A percentile compares a stretch with the other conserved stretches of the same genome.
phyloP scores from a whole-genome alignment of 2,888 invertebrate species.

The Chloroclystis v-ata region DNA sequence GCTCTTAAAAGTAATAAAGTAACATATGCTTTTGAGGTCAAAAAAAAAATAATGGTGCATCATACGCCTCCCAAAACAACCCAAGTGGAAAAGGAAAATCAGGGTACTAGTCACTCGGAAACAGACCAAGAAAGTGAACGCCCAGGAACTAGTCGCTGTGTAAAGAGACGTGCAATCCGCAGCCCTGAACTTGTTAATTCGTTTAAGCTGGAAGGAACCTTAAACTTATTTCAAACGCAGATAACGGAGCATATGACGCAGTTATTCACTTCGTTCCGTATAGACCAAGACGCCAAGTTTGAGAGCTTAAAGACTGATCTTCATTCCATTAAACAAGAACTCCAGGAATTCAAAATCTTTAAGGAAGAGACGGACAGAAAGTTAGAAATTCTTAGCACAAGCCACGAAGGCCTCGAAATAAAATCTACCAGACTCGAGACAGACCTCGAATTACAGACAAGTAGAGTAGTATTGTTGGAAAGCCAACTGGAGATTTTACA shows the following conservation, averaged over 20 bases:
- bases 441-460: neutral
- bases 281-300: neutral
- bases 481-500: neutral
- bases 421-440: neutral
- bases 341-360: neutral
- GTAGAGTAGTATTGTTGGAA: neutral
- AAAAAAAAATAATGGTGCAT: too few relatives aligned
- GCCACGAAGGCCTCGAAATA: neutral
- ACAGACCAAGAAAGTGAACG: too few relatives aligned
- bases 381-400: neutral
- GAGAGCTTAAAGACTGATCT: neutral
- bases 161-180: too few relatives aligned
- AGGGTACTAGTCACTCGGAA: too few relatives aligned
- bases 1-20: too few relatives aligned
- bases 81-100: too few relatives aligned
- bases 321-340: neutral
- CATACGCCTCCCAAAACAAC: too few relatives aligned
- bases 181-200: too few relatives aligned
- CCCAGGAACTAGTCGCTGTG: too few relatives aligned
- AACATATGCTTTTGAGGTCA: too few relatives aligned
- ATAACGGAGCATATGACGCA: neutral
- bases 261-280: neutral
- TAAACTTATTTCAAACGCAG: neutral
- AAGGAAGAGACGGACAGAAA: neutral
- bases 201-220: too few relatives aligned